Conservation (phyloP, 2,888 invertebrate species). For the Epirrita christyi region DNA sequence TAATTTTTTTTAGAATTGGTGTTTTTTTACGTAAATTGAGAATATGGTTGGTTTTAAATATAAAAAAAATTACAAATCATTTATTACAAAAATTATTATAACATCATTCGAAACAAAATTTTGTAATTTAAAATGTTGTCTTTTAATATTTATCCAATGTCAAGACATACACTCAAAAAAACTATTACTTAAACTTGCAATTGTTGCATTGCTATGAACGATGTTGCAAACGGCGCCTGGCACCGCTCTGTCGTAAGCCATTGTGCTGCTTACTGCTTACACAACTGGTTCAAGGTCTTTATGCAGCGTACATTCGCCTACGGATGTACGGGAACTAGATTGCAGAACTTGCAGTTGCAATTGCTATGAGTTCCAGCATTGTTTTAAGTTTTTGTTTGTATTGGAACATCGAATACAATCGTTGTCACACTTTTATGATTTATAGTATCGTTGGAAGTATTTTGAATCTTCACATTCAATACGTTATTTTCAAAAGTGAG, state of each 20-base stretch:
- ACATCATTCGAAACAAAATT: neutral
- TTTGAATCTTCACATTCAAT: neutral
- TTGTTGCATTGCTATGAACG: slow-evolving; percentile 58
- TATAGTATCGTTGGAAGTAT: slow-evolving; percentile 9
- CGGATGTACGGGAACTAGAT: slow-evolving; percentile 79
- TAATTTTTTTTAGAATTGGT: neutral
- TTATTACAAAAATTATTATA: neutral
- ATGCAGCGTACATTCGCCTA: slow-evolving; percentile 67
- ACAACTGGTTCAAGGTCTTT: slow-evolving; percentile 83
- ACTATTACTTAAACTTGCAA: slow-evolving; percentile 38
- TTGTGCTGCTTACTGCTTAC: slow-evolving; percentile 71
- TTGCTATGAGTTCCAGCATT: slow-evolving; percentile 33
- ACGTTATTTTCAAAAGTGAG: neutral
- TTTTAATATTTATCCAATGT: slow-evolving; percentile 6
- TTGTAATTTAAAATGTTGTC: neutral
- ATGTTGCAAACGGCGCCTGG: slow-evolving; percentile 76
- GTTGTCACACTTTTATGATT: slow-evolving; percentile 24
- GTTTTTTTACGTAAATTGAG: neutral
- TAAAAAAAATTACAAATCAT: neutral
- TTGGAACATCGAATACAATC: slow-evolving; percentile 24
- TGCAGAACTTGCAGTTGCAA: slow-evolving; percentile 43
- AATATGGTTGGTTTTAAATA: no score
- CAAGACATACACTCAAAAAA: slow-evolving; percentile 21
- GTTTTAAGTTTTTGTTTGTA: slow-evolving; percentile 32
- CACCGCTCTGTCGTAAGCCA: slow-evolving; percentile 78